Conservation (phyloP, 2,113 vertebrate genomes). For the Sphyrna mokarran region DNA sequence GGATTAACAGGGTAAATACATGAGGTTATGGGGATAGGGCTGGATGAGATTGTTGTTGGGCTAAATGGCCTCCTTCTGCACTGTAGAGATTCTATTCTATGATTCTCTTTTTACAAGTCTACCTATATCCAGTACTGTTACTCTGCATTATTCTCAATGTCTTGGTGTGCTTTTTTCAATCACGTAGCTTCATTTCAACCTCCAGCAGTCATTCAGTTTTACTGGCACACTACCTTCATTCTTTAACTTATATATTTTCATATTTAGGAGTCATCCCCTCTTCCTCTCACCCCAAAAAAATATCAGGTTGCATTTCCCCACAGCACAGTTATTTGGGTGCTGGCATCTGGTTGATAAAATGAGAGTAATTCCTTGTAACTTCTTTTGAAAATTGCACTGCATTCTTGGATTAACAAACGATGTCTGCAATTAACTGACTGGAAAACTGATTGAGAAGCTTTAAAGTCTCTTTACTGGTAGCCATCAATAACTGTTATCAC, state of each 20-base stretch:
- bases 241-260: not conserved
- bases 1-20: too few species aligned
- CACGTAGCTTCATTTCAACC: not conserved
- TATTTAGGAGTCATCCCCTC: not conserved
- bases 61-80: too few species aligned
- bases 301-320: not conserved
- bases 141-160: not conserved
- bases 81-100: too few species aligned
- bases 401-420: not conserved
- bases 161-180: not conserved
- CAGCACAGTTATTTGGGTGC: not conserved
- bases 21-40: too few species aligned
- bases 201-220: not conserved
- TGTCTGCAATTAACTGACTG: not conserved
- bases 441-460: not conserved
- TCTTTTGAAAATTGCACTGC: not conserved
- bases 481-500: too few species aligned
- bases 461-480: not conserved
- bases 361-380: not conserved
- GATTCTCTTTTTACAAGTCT: not conserved
- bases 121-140: not conserved
- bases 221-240: not conserved
- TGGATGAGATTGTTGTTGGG: too few species aligned
- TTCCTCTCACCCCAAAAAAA: not conserved
- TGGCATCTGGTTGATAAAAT: not conserved